Percentiles rank a stretch among this genome's conserved stretches.
These are phyloP conservation scores for Homarus americanus DNA, from an alignment of 1,140 invertebrate genomes.

Conservation along the genomic window DNA sequence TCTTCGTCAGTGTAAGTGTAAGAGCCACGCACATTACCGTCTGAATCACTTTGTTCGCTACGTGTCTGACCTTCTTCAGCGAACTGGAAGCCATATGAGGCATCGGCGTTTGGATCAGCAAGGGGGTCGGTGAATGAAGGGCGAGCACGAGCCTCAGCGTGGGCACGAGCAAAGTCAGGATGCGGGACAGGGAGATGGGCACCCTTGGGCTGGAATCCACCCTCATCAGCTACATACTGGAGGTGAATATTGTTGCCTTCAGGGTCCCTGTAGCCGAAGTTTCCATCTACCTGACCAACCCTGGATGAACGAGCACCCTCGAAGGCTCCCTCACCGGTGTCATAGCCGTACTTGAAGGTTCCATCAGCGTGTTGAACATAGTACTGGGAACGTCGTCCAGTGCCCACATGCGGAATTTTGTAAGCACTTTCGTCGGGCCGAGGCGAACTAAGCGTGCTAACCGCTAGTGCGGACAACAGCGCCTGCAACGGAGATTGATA, in stretches of 20 bases:
- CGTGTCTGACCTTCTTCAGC: constrained; percentile 73
- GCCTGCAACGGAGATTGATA: constrained; percentile 24
- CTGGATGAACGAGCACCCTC: constrained; percentile 45
- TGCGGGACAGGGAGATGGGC: constrained; percentile 49
- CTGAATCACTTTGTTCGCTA: constrained; percentile 72
- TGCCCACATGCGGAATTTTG: constrained; percentile 61
- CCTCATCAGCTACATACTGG: constrained; percentile 67
- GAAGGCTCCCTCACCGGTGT: constrained; percentile 69
- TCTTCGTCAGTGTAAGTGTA: constrained; percentile 77
- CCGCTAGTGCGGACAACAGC: constrained; percentile 57
- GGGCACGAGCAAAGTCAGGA: constrained; percentile 42
- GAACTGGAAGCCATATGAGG: constrained; percentile 75
- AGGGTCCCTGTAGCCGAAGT: constrained; percentile 66
- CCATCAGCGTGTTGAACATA: constrained; percentile 62
- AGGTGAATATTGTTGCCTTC: constrained; percentile 56
- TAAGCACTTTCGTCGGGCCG: constrained; percentile 55
- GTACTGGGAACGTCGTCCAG: constrained; percentile 52
- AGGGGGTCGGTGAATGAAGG: constrained; percentile 60
- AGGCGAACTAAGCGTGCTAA: constrained; percentile 61
- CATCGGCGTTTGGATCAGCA: constrained; percentile 65
- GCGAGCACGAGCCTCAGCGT: constrained; percentile 36
- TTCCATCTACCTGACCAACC: constrained; percentile 45
- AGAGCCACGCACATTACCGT: constrained; percentile 76
- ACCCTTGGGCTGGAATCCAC: constrained; percentile 61
- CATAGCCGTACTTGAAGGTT: constrained; percentile 72